Conservation (phyloP, 2,797 vertebrate genomes). For the Acridotheres tristis region DNA sequence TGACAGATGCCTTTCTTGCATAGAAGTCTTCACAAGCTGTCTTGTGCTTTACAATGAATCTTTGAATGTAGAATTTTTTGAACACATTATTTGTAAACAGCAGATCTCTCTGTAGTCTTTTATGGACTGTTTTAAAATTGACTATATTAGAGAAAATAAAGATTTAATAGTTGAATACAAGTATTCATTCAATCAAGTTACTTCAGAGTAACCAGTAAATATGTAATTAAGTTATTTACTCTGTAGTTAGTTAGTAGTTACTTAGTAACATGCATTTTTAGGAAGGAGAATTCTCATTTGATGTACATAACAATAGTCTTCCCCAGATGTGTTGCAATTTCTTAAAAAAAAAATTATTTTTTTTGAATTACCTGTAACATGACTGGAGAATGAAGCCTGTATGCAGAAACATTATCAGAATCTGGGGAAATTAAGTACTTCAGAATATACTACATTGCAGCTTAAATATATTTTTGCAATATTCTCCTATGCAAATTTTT, state of each 20-base stretch:
- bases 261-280: background rate
- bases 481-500: background rate
- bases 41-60: background rate
- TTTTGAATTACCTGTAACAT: background rate
- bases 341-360: background rate
- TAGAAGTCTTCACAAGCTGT: background rate
- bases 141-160: background rate
- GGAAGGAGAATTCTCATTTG: background rate
- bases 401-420: background rate
- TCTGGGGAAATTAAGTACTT: background rate
- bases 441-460: background rate
- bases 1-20: background rate
- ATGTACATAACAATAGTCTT: background rate
- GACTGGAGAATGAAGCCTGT: background rate
- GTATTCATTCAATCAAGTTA: background rate
- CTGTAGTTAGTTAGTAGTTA: background rate
- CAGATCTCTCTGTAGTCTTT: background rate
- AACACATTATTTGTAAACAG: constrained; percentile 37
- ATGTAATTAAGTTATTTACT: background rate
- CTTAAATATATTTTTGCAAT: background rate
- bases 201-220: background rate
- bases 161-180: background rate
- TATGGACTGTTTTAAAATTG: background rate
- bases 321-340: background rate
- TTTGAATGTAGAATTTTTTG: background rate